Evolutionary conservation across 1,140 invertebrate species (phyloP).

Genomic region (Paralvinella palmiformis): DNA sequence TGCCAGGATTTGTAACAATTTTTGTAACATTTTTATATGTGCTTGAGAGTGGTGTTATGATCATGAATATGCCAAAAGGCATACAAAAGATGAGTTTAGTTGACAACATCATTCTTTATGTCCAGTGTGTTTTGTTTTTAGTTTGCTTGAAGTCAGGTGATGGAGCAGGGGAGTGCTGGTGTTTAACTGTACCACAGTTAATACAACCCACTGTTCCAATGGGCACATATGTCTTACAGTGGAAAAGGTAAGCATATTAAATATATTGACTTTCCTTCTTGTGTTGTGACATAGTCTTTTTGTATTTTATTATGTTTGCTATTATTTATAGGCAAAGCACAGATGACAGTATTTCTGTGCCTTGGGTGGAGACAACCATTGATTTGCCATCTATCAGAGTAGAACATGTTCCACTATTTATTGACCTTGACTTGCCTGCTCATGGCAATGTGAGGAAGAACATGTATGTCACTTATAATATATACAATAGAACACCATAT

Average conservation of each 20-base stretch:
- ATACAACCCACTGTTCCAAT: slow-evolving; percentile 46
- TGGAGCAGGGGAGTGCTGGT: slow-evolving; percentile 48
- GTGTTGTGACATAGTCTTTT: slow-evolving; percentile 5
- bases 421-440: slow-evolving; percentile 67
- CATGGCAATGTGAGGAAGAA: slow-evolving; percentile 64
- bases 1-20: too few species aligned
- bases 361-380: slow-evolving; percentile 45
- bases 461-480: slow-evolving; percentile 59
- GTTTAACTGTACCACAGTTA: slow-evolving; percentile 34
- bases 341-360: slow-evolving; percentile 16
- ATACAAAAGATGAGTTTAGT: too few species aligned
- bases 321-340: background rate
- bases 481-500: slow-evolving; percentile 66
- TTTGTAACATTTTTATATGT: too few species aligned
- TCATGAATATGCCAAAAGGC: too few species aligned
- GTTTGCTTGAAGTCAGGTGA: slow-evolving; percentile 44
- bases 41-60: too few species aligned
- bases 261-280: background rate
- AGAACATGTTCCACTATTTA: slow-evolving; percentile 63
- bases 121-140: slow-evolving; percentile 23
- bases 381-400: slow-evolving; percentile 48
- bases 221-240: slow-evolving; percentile 68
- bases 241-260: slow-evolving; percentile 60
- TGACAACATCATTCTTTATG: background rate
- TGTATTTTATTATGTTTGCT: slow-evolving; percentile 3